phyloP scores from a whole-genome alignment of 2,797 vertebrate genomes.

The Phataginus tetradactyla region DNA sequence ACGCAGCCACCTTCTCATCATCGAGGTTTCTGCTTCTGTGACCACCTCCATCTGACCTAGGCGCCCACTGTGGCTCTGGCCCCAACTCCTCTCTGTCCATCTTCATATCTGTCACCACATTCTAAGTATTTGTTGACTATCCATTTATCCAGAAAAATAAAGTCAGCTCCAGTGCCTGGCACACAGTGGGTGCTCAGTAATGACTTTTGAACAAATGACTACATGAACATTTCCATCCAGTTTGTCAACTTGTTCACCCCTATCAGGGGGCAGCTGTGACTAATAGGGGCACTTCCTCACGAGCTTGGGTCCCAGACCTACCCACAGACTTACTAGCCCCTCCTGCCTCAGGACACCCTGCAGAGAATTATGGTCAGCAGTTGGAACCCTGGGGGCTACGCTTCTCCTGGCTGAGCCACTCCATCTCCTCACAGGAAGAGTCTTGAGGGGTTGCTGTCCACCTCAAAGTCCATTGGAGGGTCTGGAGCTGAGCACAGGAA shows the following conservation, averaged over 20 bases:
- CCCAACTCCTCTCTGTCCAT: not conserved
- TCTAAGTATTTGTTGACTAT: not conserved
- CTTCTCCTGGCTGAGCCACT: not conserved
- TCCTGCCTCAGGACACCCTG: not conserved
- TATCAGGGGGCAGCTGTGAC: not conserved
- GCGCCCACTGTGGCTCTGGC: not conserved
- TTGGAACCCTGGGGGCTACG: too few species aligned
- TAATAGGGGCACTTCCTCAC: not conserved
- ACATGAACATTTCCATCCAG: not conserved
- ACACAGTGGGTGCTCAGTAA: not conserved
- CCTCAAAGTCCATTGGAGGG: not conserved
- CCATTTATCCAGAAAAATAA: not conserved
- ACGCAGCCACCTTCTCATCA: not conserved
- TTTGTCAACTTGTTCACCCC: not conserved
- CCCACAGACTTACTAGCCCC: not conserved
- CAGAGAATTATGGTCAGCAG: not conserved
- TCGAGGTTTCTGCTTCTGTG: fast-evolving
- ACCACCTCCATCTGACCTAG: not conserved
- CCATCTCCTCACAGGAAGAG: not conserved
- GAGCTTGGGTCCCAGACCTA: not conserved
- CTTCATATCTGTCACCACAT: not conserved
- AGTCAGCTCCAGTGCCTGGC: not conserved
- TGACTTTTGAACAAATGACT: not conserved
- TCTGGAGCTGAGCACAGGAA: not conserved
- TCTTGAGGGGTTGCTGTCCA: not conserved